Conservation (phyloP, 35 echinoderm and acorn worm genomes). For the Apostichopus parvimensis region DNA sequence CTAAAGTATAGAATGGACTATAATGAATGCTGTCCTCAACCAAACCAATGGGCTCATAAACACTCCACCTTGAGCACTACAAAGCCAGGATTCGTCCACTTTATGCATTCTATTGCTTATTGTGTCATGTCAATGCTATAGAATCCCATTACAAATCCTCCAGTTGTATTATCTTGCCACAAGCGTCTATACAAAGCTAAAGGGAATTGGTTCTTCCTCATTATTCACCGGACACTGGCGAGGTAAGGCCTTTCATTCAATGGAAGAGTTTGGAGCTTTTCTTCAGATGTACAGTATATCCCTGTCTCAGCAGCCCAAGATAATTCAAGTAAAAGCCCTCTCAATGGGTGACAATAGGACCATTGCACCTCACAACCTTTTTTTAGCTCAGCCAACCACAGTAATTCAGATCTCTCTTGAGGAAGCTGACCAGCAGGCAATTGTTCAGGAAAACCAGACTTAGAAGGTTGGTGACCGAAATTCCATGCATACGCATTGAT, state of each 20-base stretch:
- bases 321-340: slow-evolving; percentile 3
- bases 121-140: not conserved
- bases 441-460: too few species aligned
- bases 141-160: slow-evolving; percentile 41
- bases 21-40: not conserved
- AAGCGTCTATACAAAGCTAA: slow-evolving; percentile 23
- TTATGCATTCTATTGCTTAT: not conserved
- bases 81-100: not conserved
- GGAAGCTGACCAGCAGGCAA: too few species aligned
- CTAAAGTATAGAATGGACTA: not conserved
- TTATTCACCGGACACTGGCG: not conserved
- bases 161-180: slow-evolving; percentile 9
- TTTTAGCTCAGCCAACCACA: too few species aligned
- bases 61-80: not conserved
- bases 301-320: not conserved
- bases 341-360: not conserved
- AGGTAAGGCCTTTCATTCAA: not conserved
- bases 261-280: not conserved
- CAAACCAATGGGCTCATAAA: not conserved
- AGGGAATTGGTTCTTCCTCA: slow-evolving; percentile 4
- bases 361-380: too few species aligned
- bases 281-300: not conserved
- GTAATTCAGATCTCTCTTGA: too few species aligned
- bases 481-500: too few species aligned
- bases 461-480: too few species aligned